A percentile compares a stretch with the other conserved stretches of the same genome.
Evolutionary conservation across 2,888 invertebrate species (phyloP).

Genomic region (Cataglyphis livida): DNA sequence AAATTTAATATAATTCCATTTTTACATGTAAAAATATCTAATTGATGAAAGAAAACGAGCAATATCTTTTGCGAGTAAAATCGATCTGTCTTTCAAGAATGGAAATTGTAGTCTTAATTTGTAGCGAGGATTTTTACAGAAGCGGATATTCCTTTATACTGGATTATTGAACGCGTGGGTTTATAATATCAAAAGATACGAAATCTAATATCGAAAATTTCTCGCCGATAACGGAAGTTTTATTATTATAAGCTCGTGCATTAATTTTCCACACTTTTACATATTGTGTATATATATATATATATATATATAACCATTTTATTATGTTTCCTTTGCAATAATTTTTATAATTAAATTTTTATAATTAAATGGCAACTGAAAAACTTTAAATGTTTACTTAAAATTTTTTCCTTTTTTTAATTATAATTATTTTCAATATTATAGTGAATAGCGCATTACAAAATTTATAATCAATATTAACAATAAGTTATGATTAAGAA

Average conservation of each 20-base stretch:
- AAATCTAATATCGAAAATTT: not conserved
- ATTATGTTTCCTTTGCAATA: not conserved
- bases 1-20: not conserved
- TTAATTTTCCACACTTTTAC: not conserved
- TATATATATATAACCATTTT: not conserved
- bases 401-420: not conserved
- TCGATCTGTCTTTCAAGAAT: not conserved
- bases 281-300: not conserved
- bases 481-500: not conserved
- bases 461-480: not conserved
- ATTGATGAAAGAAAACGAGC: not conserved
- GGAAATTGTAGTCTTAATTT: not conserved
- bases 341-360: not conserved
- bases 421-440: not conserved
- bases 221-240: not conserved
- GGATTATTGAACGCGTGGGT: constrained; percentile 1
- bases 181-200: not conserved
- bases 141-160: constrained; percentile 16
- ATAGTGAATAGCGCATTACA: not conserved
- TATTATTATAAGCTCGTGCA: not conserved
- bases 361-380: not conserved
- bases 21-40: constrained; percentile 14
- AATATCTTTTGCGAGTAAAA: not conserved
- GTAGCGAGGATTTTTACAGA: not conserved
- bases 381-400: not conserved